Evolutionary conservation across 2,797 vertebrate genomes (phyloP).

Genomic region (Esox masquinongy): DNA sequence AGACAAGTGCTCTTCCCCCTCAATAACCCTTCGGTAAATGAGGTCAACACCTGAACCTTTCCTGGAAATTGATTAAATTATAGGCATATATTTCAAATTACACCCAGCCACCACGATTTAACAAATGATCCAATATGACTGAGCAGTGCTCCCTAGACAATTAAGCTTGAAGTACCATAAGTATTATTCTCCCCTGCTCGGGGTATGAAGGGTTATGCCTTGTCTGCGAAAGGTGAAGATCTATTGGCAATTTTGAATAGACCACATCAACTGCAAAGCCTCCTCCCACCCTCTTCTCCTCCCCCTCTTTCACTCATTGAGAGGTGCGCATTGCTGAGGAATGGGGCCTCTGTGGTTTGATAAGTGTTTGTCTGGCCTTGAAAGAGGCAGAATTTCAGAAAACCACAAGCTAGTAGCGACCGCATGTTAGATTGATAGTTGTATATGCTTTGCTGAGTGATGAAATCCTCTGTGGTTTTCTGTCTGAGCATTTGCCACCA

Average conservation of each 20-base stretch:
- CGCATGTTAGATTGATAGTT: not conserved
- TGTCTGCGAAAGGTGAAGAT: conserved; percentile 11
- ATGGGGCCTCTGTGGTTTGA: conserved; percentile 4
- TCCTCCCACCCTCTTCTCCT: not conserved
- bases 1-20: conserved; percentile 27
- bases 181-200: conserved; percentile 14
- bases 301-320: conserved; percentile 4
- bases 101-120: conserved; percentile 30
- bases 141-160: conserved; percentile 30
- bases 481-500: not conserved
- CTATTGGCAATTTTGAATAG: conserved; percentile 26
- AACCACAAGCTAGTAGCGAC: not conserved
- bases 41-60: conserved; percentile 50
- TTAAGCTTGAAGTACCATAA: conserved; percentile 19
- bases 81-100: conserved; percentile 45
- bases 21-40: conserved; percentile 42
- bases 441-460: not conserved
- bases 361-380: conserved; percentile 22
- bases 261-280: conserved; percentile 15
- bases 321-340: not conserved
- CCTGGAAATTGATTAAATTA: conserved; percentile 60
- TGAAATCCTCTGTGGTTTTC: conserved; percentile 7
- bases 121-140: conserved; percentile 34
- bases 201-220: conserved; percentile 18
- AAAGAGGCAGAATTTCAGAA: not conserved